A percentile compares a stretch with the other conserved stretches of the same genome.
These are phyloP conservation scores for Megaustenia siamemsis DNA, from an alignment of 2,888 invertebrate genomes.

Conservation along the genomic window DNA sequence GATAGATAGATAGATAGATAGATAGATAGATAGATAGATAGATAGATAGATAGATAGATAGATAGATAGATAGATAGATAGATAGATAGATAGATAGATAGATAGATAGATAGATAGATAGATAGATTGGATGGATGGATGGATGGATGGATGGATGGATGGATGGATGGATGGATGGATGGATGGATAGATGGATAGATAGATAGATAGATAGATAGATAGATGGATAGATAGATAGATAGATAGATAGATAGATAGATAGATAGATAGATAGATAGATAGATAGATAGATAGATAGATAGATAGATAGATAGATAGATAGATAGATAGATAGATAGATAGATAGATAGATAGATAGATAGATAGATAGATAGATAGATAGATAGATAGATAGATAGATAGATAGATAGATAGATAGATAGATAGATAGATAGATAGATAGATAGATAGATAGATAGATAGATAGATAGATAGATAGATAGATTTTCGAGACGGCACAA, in stretches of 20 bases:
- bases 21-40: slow-evolving; percentile 18
- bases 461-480: slow-evolving; percentile 20
- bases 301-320: slow-evolving; percentile 19
- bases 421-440: neutral
- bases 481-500: neutral
- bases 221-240: neutral
- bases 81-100: slow-evolving; percentile 5
- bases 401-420: slow-evolving; percentile 7
- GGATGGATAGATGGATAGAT: neutral
- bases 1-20: slow-evolving; percentile 17
- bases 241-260: slow-evolving; percentile 14
- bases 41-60: slow-evolving; percentile 15
- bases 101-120: slow-evolving; percentile 9
- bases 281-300: slow-evolving; percentile 8
- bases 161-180: neutral
- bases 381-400: slow-evolving; percentile 6
- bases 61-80: slow-evolving; percentile 18
- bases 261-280: slow-evolving; percentile 13
- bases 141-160: neutral
- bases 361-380: slow-evolving; percentile 12
- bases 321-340: slow-evolving; percentile 8
- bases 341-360: slow-evolving; percentile 1
- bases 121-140: neutral
- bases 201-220: slow-evolving; percentile 5
- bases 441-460: slow-evolving; percentile 14